These are phyloP conservation scores for Delichon dasypus DNA, from an alignment of 2,797 vertebrate genomes.

Conservation along the genomic window DNA sequence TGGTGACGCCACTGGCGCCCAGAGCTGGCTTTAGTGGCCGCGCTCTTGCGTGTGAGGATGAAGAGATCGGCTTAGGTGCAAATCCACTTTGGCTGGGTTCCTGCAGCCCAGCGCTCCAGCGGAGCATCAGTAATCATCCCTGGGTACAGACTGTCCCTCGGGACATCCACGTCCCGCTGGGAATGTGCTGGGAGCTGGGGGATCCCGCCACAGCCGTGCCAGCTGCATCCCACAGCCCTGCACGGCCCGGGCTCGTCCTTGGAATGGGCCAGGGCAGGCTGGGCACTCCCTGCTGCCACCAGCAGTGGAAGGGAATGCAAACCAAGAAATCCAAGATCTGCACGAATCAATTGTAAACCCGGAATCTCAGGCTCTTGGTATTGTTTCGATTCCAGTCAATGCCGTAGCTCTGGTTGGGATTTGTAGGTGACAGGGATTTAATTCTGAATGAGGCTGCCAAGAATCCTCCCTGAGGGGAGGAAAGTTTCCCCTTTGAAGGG, in stretches of 20 bases:
- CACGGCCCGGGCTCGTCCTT: rapidly evolving
- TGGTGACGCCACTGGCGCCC: background rate
- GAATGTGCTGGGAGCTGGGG: background rate
- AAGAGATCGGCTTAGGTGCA: constrained; percentile 38
- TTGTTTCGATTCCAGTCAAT: rapidly evolving
- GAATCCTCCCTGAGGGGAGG: background rate
- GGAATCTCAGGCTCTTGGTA: rapidly evolving
- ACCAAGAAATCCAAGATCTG: rapidly evolving
- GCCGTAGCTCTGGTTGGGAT: background rate
- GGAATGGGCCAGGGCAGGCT: background rate
- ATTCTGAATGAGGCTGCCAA: background rate
- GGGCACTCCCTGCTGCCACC: background rate
- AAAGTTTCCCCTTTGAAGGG: background rate
- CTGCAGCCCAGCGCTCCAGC: background rate
- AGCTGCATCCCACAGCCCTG: background rate
- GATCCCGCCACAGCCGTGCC: background rate
- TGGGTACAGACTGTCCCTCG: background rate
- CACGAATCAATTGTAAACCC: background rate
- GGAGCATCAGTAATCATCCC: background rate
- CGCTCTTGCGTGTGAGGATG: background rate
- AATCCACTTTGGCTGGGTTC: constrained; percentile 33
- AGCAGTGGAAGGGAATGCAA: rapidly evolving
- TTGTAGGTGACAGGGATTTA: background rate
- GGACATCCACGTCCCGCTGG: rapidly evolving
- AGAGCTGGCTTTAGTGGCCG: background rate